Base-by-base conservation (phyloP, 1,140 invertebrate species). In the Acromyrmex echinatior region DNA sequence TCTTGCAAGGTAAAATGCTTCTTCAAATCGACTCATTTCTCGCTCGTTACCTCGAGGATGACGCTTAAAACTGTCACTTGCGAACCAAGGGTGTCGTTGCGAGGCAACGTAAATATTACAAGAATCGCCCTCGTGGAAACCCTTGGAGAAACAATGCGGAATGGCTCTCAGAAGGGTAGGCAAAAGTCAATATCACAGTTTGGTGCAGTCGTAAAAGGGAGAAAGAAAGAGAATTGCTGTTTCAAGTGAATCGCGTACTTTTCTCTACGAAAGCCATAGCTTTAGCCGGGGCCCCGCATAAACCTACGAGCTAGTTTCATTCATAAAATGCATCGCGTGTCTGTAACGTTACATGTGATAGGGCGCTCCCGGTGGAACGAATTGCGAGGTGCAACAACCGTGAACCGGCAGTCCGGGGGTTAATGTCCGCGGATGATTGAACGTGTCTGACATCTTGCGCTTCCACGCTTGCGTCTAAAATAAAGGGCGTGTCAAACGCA, bases 291-390 rank as follows among this genome's bases (percentile, higher is more conserved):
- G 21, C 31, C 25, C 63, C 63, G 78, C 31, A 80, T 58, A 68
- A 70, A 80, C 25, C 56, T 73, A 51, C 70, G 68, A 74, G 80
- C 56, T 63, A 56, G 16, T 39, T 84, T 84, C 80, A 84, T 84
- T 84, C 80, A 84, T 84, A 84, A 82, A 84, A 84, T 84, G 80
- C 80, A 84, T 84, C 70, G 80, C 80, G 80, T 84, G 80, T 62
- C 80, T 84, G 70, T 84, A 82, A 76, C 56, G 56, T 84, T 76
- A 84, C 70, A 49, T 84, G 80, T 74, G 80, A 84, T 76, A 76
- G 70, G 70, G 56, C 35, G 70, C n/a, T 35, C 31, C 49, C 78
- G 49, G 49, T 70, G 78, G 65, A 71, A 71, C 63, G 79, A 70
- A 31, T 56, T 70, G 78, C 79, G 65, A 82, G 80, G 68, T 81